Evolutionary conservation across 2,113 vertebrate genomes (phyloP), one percentile per base, ranked within the genome.

Genomic region (Panthera leo): DNA sequence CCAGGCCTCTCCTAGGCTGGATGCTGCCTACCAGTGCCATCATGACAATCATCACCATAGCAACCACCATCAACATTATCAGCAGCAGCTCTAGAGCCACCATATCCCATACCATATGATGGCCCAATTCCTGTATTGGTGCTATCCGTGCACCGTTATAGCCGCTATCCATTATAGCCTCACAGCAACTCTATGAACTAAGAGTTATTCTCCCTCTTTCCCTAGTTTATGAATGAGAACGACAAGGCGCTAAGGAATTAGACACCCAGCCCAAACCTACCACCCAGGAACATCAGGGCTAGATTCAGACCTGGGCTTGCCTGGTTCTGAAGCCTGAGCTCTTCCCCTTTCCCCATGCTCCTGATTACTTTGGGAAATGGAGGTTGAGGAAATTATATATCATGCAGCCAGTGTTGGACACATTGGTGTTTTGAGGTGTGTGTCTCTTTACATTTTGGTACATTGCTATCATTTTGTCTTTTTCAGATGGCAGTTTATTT

Each of bases 401-500:
- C 82, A 58, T 1, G 2, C 39, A 93, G 73, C 68, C 7, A 23
- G 85, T 93, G 55, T 86, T 71, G 75, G 83, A 51, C 11, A 88
- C 48, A 61, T 27, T 48, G n/a, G 51, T 1, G 1, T 94, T 91
- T 65, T 65, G 78, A 97, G 94, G 36, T 76, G 71, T 65, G 31
- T 0, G 23, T 75, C 82, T 55, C 68, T 97, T 65, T 83, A 39
- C 45, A 58, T 94, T 93, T 97, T 89, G 82, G 96, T 89, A 83
- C 55, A 84, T 51, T 97, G 91, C 82, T 95, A 53, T 97, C 73
- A 86, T 95, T 98, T 97, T 94, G 68, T 85, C 82, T 97, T 83
- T 94, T 94, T 93, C 48, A 94, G 67, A 85, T 94, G 85, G 82
- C 27, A 94, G 91, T 91, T 98, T 93, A 96, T 96, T 97, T 97